Evolutionary conservation across 2,113 vertebrate species (phyloP).

Genomic region (Hymenochirus boettgeri): DNA sequence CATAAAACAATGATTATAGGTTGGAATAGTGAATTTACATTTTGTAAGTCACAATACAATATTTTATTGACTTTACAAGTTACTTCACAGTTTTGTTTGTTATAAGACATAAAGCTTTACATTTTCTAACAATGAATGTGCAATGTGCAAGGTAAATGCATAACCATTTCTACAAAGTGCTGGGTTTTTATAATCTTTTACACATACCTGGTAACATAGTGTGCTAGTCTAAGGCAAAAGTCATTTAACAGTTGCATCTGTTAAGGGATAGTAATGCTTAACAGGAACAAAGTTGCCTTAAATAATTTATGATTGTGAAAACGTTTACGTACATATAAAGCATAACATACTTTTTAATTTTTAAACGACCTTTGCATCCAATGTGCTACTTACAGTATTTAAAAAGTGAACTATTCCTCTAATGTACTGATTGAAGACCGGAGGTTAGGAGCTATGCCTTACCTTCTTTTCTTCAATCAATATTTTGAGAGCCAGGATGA

Average conservation of each 20-base stretch:
- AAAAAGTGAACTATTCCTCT: no score
- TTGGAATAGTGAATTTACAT: constrained; percentile 15
- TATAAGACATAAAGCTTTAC: constrained; percentile 10
- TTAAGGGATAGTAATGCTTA: neutral
- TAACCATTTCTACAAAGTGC: constrained; percentile 35
- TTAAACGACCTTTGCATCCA: no score
- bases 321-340: no score
- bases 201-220: constrained; percentile 32
- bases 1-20: constrained; percentile 38
- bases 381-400: no score
- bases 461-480: no score
- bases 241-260: neutral
- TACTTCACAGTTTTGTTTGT: constrained; percentile 33
- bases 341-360: no score
- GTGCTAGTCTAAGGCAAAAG: neutral
- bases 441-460: no score
- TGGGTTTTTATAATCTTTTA: constrained; percentile 39
- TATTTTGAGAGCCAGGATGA: no score
- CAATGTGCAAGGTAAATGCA: constrained; percentile 34
- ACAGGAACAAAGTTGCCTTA: neutral
- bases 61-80: constrained; percentile 26
- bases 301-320: neutral
- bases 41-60: constrained; percentile 36
- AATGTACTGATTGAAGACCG: no score
- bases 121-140: neutral